Percentiles rank a stretch among this genome's conserved stretches.
Evolutionary conservation across 2,888 invertebrate species (phyloP).

Genomic region (Amblyjoppa proteus): DNA sequence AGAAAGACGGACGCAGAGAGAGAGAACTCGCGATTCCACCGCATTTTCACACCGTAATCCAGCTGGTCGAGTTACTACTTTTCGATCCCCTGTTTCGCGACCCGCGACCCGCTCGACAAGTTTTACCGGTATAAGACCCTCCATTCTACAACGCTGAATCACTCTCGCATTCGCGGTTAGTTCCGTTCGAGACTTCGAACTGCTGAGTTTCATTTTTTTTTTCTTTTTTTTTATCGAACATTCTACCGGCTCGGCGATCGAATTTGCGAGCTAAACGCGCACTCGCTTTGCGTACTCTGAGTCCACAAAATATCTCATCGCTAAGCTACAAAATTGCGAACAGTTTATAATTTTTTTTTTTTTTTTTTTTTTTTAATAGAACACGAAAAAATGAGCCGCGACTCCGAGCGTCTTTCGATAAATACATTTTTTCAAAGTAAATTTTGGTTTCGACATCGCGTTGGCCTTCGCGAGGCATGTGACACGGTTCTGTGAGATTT

Average conservation of each 20-base stretch:
- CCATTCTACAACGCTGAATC: background rate
- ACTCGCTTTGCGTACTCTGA: background rate
- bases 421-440: background rate
- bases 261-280: background rate
- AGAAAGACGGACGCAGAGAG: conserved; percentile 15
- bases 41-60: conserved; percentile 64
- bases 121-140: conserved; percentile 58
- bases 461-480: background rate
- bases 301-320: background rate
- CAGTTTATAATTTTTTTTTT: too few species aligned
- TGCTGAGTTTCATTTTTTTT: conserved; percentile 15
- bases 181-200: conserved; percentile 25
- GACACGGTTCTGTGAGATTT: background rate
- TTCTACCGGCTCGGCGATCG: background rate
- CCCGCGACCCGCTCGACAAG: conserved; percentile 50
- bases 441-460: background rate
- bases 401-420: background rate
- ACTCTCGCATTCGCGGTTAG: conserved; percentile 29
- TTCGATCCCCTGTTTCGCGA: conserved; percentile 54
- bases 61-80: conserved; percentile 58
- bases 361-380: too few species aligned
- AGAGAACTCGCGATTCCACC: conserved; percentile 37
- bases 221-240: conserved; percentile 1
- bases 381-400: background rate
- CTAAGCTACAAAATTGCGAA: too few species aligned